Percentiles rank a stretch among this genome's conserved stretches.
These are phyloP conservation scores for Myotis pilosus DNA, from an alignment of 2,797 vertebrate species.

Conservation along the genomic window DNA sequence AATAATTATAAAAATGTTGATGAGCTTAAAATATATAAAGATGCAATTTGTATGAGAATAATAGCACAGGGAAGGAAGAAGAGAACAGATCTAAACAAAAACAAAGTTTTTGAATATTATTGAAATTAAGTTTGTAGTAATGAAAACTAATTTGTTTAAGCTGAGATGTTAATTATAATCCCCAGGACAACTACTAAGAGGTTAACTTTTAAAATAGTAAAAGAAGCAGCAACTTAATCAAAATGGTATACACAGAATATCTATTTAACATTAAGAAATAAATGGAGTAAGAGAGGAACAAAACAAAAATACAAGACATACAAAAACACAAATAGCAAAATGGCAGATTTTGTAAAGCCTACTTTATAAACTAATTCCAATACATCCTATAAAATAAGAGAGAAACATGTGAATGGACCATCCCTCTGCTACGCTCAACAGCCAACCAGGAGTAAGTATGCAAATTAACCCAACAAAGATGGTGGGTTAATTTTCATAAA, in stretches of 20 bases:
- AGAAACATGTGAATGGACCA: too few species aligned
- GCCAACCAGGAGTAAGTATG: too few species aligned
- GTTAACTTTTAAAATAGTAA: not conserved
- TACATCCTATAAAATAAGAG: not conserved
- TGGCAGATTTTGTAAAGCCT: not conserved
- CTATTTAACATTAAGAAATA: conserved; percentile 43
- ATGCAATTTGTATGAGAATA: not conserved
- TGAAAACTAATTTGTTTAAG: conserved; percentile 14
- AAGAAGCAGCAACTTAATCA: not conserved
- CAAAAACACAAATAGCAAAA: conserved; percentile 29
- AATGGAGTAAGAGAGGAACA: not conserved
- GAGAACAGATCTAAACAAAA: not conserved
- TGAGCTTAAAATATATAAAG: conserved; percentile 8
- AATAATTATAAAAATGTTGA: conserved; percentile 4
- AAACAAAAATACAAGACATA: not conserved
- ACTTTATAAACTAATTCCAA: conserved; percentile 1
- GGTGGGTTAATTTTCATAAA: too few species aligned
- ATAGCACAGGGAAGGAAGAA: not conserved
- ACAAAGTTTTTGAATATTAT: not conserved
- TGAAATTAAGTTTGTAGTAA: conserved; percentile 36
- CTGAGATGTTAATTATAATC: conserved; percentile 33
- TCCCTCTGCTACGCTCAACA: too few species aligned
- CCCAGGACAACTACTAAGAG: not conserved
- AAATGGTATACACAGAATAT: conserved; percentile 27
- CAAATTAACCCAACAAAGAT: too few species aligned